Evolutionary conservation across 2,888 invertebrate genomes (phyloP), one percentile per base, ranked within the genome.

Genomic region (Digitonthophagus gazella): DNA sequence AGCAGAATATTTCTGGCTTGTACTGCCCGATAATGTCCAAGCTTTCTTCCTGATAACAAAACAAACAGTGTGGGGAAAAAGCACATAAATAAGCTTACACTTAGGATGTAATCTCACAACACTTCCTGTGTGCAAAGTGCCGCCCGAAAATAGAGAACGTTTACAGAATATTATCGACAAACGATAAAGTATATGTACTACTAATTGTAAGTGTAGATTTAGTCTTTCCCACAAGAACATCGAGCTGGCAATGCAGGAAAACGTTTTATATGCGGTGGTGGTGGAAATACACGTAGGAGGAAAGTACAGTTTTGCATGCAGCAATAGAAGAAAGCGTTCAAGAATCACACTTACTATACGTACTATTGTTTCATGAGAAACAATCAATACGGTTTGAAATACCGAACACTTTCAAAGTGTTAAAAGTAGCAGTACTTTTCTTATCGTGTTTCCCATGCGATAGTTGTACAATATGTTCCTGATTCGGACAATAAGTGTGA

Each of bases 1-100:
- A 90, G 87, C 90, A 90, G 88, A 91, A 90, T 86, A 91, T 90
- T 89, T 91, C 90, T 83, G 90, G 89, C 85, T 90, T 90, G 87
- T 90, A 91, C 85, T 90, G 90, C 83, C 91, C 91, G 86, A 90
- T 90, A 83, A 90, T 89, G 86, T 90, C 89, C 89, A 90, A 87
- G 86, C 88, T 89, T 84, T 90, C 90, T 86, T 90, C 86, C 86
- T 86, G 84, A 79, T 85, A 80, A 82, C 82, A 85, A 84, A 86
- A 86, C 83, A 85, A 85, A 85, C 83, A 84, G 83, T 85, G 83
- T 84, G 83, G 84, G 83, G 84, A 82, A 83, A 82, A 82, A 79
- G 74, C 72, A 74, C 67, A 74, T 73, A 77, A 63, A 22, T 74
- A 74, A 72, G 75, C 66, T 69, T 11, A 69, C n/a, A n/a, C n/a